Conservation (phyloP, 92 coral and sea anemone species). For the Palythoa grandis region DNA sequence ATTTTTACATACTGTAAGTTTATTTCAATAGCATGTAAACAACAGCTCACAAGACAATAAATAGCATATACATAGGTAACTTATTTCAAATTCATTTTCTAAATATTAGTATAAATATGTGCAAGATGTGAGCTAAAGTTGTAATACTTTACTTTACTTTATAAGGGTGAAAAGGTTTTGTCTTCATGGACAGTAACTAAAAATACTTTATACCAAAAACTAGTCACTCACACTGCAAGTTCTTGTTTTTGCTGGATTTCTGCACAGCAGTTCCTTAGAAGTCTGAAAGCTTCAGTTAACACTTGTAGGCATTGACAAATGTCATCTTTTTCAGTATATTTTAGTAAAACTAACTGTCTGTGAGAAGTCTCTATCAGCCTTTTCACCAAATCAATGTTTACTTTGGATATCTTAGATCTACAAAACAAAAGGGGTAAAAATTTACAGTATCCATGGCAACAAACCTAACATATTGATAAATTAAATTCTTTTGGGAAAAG, state of each 20-base stretch:
- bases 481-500: too few species aligned
- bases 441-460: neutral
- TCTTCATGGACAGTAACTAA: neutral
- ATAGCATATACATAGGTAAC: too few species aligned
- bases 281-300: constrained; percentile 72
- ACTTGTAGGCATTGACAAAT: constrained; percentile 27
- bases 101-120: too few species aligned
- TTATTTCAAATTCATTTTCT: too few species aligned
- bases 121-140: too few species aligned
- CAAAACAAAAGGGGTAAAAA: neutral
- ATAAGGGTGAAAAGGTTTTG: neutral
- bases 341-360: neutral
- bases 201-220: neutral
- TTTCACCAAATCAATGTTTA: constrained; percentile 3
- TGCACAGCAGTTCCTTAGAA: constrained; percentile 88
- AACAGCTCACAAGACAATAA: too few species aligned
- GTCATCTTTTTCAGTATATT: constrained; percentile 9
- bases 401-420: constrained; percentile 25
- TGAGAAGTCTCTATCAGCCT: neutral
- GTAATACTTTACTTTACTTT: too few species aligned
- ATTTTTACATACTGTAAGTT: too few species aligned
- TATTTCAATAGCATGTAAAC: too few species aligned
- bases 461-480: neutral
- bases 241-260: constrained; percentile 72
- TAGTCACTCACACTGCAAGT: constrained; percentile 60